Base-by-base conservation (phyloP, 2,888 invertebrate species). In the Sclerodermus sp. region DNA sequence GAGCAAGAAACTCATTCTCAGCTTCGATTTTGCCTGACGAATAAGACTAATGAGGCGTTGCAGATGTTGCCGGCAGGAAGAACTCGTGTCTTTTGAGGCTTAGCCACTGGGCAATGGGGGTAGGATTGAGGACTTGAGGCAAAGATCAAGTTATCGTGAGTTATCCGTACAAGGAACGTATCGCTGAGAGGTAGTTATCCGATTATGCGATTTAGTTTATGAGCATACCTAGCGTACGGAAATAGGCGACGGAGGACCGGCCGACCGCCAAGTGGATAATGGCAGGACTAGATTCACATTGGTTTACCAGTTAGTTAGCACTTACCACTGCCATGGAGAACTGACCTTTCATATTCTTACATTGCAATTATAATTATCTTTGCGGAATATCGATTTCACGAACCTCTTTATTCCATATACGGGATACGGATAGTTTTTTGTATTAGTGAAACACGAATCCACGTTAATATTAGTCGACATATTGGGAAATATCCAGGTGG, bases 201-300 rank as follows among this genome's bases (percentile, higher is more conserved):
- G 62, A 64, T 70, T 70, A 67, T 61, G 49, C 57, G 62, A 66
- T 70, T 70, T 66, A 63, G 52, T 67, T 66, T 61, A 63, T 58
- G 61, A 64, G 49, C 53, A 44, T 44, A 42, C 15, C 38, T 29
- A 30, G 17, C 42, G 54, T 36, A 29, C 42, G 48, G 50, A 53
- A 54, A 56, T 49, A 46, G 45, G 31, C 31, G 44, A 38, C 47
- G 42, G 42, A 37, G 39, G n/a, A 34, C 39, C 43, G 52, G 42
- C 37, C 40, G 12, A 16, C 37, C 30, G 37, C 37, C 50, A 61
- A 61, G 62, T 60, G 60, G 58, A 57, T 60, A 60, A 60, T 60
- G 55, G 47, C 37, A 13, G 23, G 17, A 46, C 31, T 54, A 53
- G 47, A 51, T 60, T 23, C 23, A 23, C 23, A 8, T 23, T 23